Conservation (phyloP, 2,888 invertebrate genomes). For the Amaurobius ferox region DNA sequence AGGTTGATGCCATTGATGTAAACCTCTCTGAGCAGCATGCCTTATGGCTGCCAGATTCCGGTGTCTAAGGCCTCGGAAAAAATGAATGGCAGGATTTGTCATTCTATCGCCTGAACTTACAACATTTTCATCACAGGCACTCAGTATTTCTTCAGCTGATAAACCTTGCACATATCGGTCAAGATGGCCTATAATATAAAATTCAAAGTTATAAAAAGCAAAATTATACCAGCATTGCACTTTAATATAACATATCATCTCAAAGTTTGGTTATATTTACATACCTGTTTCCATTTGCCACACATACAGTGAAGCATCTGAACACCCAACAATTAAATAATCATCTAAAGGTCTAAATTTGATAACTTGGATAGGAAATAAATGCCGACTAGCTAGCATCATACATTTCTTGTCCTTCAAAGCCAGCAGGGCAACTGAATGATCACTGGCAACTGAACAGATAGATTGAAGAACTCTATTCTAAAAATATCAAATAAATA, state of each 20-base stretch:
- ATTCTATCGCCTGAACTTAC: conserved; percentile 82
- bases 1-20: conserved; percentile 89
- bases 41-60: conserved; percentile 95
- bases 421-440: conserved; percentile 96
- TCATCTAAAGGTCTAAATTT: conserved; percentile 98
- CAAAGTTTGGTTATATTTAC: not conserved
- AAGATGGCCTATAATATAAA: conserved; percentile 84
- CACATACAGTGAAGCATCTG: conserved; percentile 98
- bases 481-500: no score
- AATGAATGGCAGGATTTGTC: conserved; percentile 95
- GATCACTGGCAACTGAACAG: conserved; percentile 97
- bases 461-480: conserved; percentile 94
- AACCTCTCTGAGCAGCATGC: conserved; percentile 90
- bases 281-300: conserved; percentile 99
- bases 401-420: conserved; percentile 95
- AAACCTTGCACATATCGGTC: conserved; percentile 97
- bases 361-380: conserved; percentile 96
- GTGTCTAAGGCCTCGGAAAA: conserved; percentile 94
- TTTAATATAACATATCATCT: not conserved
- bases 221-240: not conserved
- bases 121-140: conserved; percentile 93
- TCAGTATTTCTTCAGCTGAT: conserved; percentile 95
- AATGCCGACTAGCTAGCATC: conserved; percentile 93
- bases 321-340: conserved; percentile 97
- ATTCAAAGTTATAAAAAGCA: not conserved